Conservation (phyloP, 2,113 vertebrate genomes). For the Poecile atricapillus region DNA sequence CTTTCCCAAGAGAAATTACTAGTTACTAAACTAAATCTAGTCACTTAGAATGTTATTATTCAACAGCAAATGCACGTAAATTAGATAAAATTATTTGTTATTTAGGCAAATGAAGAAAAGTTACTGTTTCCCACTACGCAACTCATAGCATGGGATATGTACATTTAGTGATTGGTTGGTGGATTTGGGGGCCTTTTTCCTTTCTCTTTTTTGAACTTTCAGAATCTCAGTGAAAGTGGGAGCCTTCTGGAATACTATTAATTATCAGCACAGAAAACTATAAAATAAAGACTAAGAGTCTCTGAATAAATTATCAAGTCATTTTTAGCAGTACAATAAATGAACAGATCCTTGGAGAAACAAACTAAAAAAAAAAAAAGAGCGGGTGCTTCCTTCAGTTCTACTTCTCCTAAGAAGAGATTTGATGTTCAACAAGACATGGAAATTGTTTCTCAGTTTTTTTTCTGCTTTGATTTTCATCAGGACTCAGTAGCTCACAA, state of each 20-base stretch:
- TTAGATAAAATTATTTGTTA: not conserved
- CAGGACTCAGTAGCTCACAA: not conserved
- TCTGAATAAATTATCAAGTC: not conserved
- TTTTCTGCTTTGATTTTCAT: not conserved
- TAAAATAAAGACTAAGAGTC: not conserved
- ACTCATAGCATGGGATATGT: accelerated
- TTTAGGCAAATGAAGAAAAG: not conserved
- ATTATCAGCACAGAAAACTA: not conserved
- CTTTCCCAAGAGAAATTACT: not conserved
- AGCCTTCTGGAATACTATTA: not conserved
- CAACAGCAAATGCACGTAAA: not conserved
- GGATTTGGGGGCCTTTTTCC: not conserved
- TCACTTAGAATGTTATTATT: not conserved
- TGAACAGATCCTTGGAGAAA: not conserved
- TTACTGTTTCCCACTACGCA: not conserved
- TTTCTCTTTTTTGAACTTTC: not conserved
- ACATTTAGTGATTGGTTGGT: not conserved
- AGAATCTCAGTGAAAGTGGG: not conserved
- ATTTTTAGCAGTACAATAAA: not conserved
- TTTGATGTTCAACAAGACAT: not conserved
- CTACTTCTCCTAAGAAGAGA: not conserved
- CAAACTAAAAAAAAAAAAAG: not conserved
- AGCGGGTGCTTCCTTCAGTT: not conserved
- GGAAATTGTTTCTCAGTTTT: not conserved
- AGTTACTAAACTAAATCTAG: not conserved